Evolutionary conservation across 2,888 invertebrate genomes (phyloP).

Genomic region (Hirtodrosophila cameraria): DNA sequence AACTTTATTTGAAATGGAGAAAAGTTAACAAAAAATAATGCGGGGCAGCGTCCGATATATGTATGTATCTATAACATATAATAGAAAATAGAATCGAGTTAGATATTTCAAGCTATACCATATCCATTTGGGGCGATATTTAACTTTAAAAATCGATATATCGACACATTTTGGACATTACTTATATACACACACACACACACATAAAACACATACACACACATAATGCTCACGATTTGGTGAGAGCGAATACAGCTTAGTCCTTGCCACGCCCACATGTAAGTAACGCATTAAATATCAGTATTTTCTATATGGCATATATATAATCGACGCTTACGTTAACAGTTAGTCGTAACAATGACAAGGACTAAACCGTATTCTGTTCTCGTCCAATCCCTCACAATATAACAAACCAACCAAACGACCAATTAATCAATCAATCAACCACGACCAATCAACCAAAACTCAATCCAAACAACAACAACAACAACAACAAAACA

Average conservation of each 20-base stretch:
- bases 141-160: no score
- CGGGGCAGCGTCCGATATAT: no score
- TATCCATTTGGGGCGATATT: no score
- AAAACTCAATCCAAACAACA: conserved; percentile 27
- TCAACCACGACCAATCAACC: conserved; percentile 13
- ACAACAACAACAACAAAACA: conserved; percentile 33
- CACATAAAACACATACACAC: conserved; percentile 6
- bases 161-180: no score
- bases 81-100: no score
- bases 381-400: conserved; percentile 65
- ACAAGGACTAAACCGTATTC: conserved; percentile 84
- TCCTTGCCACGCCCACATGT: conserved; percentile 82
- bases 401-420: conserved; percentile 2
- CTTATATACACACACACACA: conserved; percentile 2
- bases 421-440: conserved; percentile 13
- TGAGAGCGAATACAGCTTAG: conserved; percentile 83
- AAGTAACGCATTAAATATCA: conserved; percentile 74
- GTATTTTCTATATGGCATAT: conserved; percentile 45
- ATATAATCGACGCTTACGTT: conserved; percentile 74
- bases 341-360: conserved; percentile 71
- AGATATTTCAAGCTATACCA: no score
- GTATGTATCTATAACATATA: no score
- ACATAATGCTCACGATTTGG: conserved; percentile 31
- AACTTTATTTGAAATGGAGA: no score
- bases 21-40: no score